These are phyloP conservation scores for Drosophila sordidapex DNA, from an alignment of 2,888 invertebrate genomes.

Conservation along the genomic window DNA sequence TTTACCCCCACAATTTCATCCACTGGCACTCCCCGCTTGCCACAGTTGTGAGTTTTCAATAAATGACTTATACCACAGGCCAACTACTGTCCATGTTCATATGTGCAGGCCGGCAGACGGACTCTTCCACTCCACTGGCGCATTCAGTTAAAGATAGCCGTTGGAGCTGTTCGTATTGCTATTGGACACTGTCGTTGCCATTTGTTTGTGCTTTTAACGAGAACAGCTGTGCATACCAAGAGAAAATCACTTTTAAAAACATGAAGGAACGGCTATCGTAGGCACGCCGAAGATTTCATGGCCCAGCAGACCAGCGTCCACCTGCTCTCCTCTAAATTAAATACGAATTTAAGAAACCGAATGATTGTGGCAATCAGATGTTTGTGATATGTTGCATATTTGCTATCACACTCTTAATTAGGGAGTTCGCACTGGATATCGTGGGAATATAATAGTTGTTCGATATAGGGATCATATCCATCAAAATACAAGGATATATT, in stretches of 20 bases:
- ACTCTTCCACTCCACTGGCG: conserved; percentile 17
- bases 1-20: conserved; percentile 2
- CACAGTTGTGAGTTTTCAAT: conserved; percentile 68
- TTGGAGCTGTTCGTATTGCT: conserved; percentile 4
- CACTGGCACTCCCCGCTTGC: not conserved
- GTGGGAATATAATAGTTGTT: not conserved
- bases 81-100: conserved; percentile 43
- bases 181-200: conserved; percentile 13
- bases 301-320: not conserved
- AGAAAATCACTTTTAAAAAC: conserved; percentile 72
- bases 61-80: conserved; percentile 72
- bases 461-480: not conserved
- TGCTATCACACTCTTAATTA: not conserved
- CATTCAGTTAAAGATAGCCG: conserved; percentile 6
- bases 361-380: not conserved
- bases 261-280: not conserved
- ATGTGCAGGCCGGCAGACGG: conserved; percentile 11
- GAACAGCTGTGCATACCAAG: conserved; percentile 66
- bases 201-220: conserved; percentile 72
- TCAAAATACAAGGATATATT: not conserved
- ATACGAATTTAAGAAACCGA: not conserved
- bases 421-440: not conserved
- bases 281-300: not conserved
- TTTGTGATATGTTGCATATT: not conserved
- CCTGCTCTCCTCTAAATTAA: not conserved